Conservation (phyloP, 2,797 vertebrate genomes). For the Uromys caudimaculatus region DNA sequence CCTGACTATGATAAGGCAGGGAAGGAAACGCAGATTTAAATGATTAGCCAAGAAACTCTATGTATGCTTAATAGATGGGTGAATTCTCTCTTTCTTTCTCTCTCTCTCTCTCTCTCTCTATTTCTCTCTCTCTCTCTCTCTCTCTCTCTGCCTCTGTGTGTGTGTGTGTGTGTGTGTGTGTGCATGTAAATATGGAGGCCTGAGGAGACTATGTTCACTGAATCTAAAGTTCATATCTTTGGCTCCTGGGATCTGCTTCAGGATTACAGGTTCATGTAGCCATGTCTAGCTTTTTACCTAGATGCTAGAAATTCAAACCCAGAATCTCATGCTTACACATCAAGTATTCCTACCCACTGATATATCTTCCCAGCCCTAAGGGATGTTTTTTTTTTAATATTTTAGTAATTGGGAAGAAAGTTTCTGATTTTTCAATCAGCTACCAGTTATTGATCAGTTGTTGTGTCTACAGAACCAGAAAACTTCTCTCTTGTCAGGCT, state of each 20-base stretch:
- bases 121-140: too few species aligned
- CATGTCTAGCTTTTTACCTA: not conserved
- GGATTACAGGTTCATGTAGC: not conserved
- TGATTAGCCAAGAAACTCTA: constrained; percentile 11
- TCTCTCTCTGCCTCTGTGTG: too few species aligned
- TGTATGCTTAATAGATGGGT: not conserved
- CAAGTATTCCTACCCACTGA: not conserved
- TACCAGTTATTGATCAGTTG: too few species aligned
- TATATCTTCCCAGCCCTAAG: not conserved
- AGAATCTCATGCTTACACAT: not conserved
- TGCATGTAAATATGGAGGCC: too few species aligned
- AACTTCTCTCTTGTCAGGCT: not conserved
- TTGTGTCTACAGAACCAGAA: not conserved
- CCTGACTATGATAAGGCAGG: not conserved
- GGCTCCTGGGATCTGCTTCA: not conserved
- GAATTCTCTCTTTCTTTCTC: not conserved
- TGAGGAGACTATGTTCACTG: not conserved
- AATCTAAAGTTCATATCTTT: not conserved
- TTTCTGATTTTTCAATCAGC: not conserved
- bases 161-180: not conserved
- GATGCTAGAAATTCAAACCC: not conserved
- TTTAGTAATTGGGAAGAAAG: not conserved
- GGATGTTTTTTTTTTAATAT: not conserved
- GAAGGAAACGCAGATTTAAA: not conserved
- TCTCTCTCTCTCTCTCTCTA: too few species aligned